Evolutionary conservation across 2,113 vertebrate genomes (phyloP).

Genomic region (Pyrgilauda ruficollis): DNA sequence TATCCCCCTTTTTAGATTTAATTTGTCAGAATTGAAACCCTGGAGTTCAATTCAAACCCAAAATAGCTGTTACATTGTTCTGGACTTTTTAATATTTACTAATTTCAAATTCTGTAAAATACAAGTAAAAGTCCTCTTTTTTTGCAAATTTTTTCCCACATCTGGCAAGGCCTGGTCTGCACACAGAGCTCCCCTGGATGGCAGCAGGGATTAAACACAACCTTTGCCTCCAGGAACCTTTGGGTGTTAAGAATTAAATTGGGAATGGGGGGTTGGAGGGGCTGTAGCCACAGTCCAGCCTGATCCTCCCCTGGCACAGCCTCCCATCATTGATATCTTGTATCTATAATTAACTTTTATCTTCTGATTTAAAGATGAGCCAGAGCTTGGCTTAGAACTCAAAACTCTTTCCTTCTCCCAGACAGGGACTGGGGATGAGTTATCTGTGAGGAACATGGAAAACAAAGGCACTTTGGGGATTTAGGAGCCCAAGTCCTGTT

Average conservation of each 20-base stretch:
- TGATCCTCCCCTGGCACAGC: neutral
- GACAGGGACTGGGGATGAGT: neutral
- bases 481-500: neutral
- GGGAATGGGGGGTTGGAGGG: neutral
- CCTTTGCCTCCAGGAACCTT: neutral
- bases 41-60: neutral
- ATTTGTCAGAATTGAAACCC: neutral
- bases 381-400: neutral
- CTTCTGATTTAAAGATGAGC: neutral
- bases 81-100: neutral
- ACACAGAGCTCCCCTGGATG: neutral
- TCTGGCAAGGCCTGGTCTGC: neutral
- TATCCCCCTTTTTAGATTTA: neutral
- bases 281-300: neutral
- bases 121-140: neutral
- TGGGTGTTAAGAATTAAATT: neutral
- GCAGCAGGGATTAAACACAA: neutral
- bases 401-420: neutral
- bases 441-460: neutral
- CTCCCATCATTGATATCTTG: neutral
- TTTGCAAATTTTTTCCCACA: neutral
- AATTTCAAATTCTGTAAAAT: neutral
- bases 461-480: neutral
- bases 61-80: neutral
- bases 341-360: neutral